Evolutionary conservation across 2,888 invertebrate species (phyloP), one percentile per base, ranked within the genome.

Genomic region (Aleiodes leptofemur): DNA sequence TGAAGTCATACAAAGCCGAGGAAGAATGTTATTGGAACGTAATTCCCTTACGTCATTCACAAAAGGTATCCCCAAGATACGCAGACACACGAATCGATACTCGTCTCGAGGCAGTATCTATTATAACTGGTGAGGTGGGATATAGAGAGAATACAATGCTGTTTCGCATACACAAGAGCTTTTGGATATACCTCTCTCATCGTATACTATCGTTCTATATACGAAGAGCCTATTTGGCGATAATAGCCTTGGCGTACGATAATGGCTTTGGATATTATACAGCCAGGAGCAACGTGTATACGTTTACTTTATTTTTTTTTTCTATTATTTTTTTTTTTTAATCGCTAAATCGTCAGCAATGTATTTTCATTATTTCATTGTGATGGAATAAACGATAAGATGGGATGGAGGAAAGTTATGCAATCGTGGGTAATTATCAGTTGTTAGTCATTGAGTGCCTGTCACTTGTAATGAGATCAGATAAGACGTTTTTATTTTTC

Each of bases 81-180:
- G 61, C 13, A 74, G 38, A 61, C 61, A 16, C 11, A 16, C 11
- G 16, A 74, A 70, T 74, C 74, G 69, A 74, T 74, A 69, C 43
- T 70, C 53, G 69, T 74, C 59, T 77, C 59, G 51, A 31, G 61
- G 53, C 31, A 61, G 23, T 71, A 77, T 74, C 74, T 72, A 77
- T 77, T 74, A 77, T 69, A 53, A 66, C 43, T 43, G 43, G 61
- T 61, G 14, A 34, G 61, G 38, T 2, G 61, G 38, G 11, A 38
- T n/a, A 55, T 31, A 56, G 43, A 71, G 34, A 50, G 66, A 51
- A 61, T 61, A 61, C 61, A 61, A 61, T 61, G 43, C 61, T 43
- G 61, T 61, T 23, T 61, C 61, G 61, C 61, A 61, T 61, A 61
- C 61, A 38, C 61, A 61, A 61, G 61, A 61, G 61, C 61, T 61